Evolutionary conservation across 2,113 vertebrate genomes (phyloP), one percentile per base, ranked within the genome.

Genomic region (Polyodon spathula): DNA sequence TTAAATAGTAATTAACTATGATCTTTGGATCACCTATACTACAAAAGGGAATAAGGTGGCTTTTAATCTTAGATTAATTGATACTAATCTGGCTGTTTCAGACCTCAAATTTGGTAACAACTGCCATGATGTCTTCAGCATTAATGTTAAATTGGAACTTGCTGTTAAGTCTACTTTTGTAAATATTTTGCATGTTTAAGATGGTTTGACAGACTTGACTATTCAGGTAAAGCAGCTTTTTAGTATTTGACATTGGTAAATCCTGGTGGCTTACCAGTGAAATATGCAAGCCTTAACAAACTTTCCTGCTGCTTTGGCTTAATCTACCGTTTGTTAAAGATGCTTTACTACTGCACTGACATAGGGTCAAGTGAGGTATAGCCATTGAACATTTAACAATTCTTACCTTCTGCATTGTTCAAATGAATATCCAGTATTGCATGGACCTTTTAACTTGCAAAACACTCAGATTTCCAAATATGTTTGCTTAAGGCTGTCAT

Each of bases 271-370:
- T 27, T 27, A 27, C 27, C 3, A 27, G 27, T 27, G 27, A 27
- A 27, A 27, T 27, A 27, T 27, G 39, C 16, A 41, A 15, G n/a
- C n/a, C 55, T 17, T 27, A 10, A 51, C 39, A 57, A 15, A 44
- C 41, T 15, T 15, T 51, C 11, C n/a, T 9, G 40, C 40, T 40
- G 15, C 38, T 53, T 69, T 66, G 40, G 64, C 40, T 60, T 68
- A 53, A 67, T 64, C 66, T 55, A 63, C 17, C 67, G n/a, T 68
- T 71, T 82, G 81, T 81, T 78, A 76, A 80, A 65, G 40, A 56
- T 50, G 56, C 60, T 43, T 69, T 2, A 50, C 48, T 14, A n/a
- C 11, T 12, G 37, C 55, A 37, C 43, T 37, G 11, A 38, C 16
- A 3, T 27, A 27, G 27, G 27, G 27, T 27, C 27, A 27, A 27